A percentile compares a stretch with the other conserved stretches of the same genome.
Conservation (phyloP, 2,113 vertebrate species). For the Clinocottus analis region DNA sequence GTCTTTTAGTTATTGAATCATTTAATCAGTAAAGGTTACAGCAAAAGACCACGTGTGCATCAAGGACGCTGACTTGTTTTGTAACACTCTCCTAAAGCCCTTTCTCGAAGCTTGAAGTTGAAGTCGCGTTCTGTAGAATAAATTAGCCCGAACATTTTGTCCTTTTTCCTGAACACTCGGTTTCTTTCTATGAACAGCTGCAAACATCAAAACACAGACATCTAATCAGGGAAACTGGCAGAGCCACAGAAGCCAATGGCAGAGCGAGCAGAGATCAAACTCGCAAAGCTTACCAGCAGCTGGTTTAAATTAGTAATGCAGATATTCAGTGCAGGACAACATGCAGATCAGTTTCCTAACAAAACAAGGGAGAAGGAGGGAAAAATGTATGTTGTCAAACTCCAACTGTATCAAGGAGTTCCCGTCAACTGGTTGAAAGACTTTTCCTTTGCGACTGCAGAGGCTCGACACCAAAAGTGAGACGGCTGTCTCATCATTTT, state of each 20-base stretch:
- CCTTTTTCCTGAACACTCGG: constrained; percentile 19
- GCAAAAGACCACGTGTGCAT: neutral
- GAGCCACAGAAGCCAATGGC: constrained; percentile 45
- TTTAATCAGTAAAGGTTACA: neutral
- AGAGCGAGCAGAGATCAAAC: constrained; percentile 47
- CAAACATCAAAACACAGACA: constrained; percentile 55
- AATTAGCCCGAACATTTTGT: constrained; percentile 41
- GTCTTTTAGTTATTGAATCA: neutral
- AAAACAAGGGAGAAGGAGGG: constrained; percentile 28
- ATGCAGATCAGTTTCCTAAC: constrained; percentile 37
- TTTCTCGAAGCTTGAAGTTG: neutral
- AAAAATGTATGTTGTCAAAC: constrained; percentile 7
- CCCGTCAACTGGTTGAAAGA: constrained; percentile 8
- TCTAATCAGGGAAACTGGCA: constrained; percentile 61
- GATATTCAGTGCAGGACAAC: constrained; percentile 42
- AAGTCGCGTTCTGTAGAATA: constrained; percentile 5
- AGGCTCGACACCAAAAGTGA: constrained; percentile 3
- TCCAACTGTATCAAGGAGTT: constrained; percentile 14
- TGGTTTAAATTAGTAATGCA: constrained; percentile 73
- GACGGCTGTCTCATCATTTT: constrained; percentile 24
- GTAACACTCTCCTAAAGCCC: neutral
- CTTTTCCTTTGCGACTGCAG: neutral
- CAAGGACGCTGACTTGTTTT: neutral
- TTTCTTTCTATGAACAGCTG: constrained; percentile 58
- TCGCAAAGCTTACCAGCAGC: constrained; percentile 65